Base-by-base conservation (phyloP, 2,113 vertebrate genomes). In the Oryzias curvinotus region DNA sequence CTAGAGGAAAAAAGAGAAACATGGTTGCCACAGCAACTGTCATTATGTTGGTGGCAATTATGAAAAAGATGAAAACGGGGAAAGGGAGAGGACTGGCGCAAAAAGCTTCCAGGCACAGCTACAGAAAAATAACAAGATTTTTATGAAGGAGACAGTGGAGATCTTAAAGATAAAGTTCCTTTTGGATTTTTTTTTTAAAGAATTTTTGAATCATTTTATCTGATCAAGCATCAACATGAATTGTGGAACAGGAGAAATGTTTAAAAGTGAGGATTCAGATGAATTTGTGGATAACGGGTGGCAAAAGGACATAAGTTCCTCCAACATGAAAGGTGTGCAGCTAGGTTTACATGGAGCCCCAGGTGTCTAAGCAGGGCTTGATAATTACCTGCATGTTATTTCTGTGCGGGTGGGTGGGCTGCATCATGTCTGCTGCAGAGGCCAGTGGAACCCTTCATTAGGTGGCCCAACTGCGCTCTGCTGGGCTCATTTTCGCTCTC, bases 21-120 rank as follows among this genome's bases (percentile, higher is more conserved):
- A 81, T 48, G 78, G 91, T 93, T 93, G 89, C 91, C 89, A 91
- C 82, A 83, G 90, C 90, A 92, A 93, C 92, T 86, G 88, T 91
- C 90, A 91, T 91, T 92, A 92, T 90, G 88, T 87, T 89, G 86
- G 84, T 90, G 89, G 89, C 90, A 91, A 90, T 91, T 89, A 89
- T 92, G 87, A 89, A 87, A 91, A 88, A 81, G 74, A 84, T 86
- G 85, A 88, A 88, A 91, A 84, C 75, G 69, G 81, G 78, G 76
- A 70, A 72, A 82, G 76, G 78, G 77, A 72, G 74, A 73, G 73
- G 80, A 78, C 67, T 85, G 80, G 85, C 59, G 81, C 80, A 85
- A 80, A 36, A 78, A 75, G 78, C 81, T 77, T 48, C 49, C 72
- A 77, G 73, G 74, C 36, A 36, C 36, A 28, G 26, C 26, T 28